A percentile compares a stretch with the other conserved stretches of the same genome.
Evolutionary conservation across 2,888 invertebrate species (phyloP).

Genomic region (Agrilus cyanescens): DNA sequence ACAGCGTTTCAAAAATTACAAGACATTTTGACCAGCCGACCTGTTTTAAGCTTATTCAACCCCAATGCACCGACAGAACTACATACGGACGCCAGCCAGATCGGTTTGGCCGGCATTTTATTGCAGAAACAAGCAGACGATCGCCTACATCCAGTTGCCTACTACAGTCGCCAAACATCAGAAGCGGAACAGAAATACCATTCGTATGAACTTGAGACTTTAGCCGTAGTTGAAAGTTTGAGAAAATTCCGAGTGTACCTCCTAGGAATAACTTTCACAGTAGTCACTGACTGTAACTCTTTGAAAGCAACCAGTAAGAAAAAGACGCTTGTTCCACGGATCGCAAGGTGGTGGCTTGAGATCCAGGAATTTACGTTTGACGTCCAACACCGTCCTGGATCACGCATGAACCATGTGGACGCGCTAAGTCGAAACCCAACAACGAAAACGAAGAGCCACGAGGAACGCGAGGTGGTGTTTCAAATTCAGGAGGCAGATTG

Average conservation of each 20-base stretch:
- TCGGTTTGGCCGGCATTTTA: conserved; percentile 21
- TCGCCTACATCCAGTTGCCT: conserved; percentile 21
- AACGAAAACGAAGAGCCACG: conserved; percentile 10
- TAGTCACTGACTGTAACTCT: conserved; percentile 20
- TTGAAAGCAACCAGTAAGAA: conserved; percentile 3
- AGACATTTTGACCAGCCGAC: conserved; percentile 7
- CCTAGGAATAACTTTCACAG: conserved; percentile 20
- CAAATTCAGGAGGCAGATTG: too few species aligned
- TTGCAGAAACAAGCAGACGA: conserved; percentile 18
- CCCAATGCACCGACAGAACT: conserved; percentile 18
- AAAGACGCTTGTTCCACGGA: not conserved
- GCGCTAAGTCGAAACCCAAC: conserved; percentile 19
- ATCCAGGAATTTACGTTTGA: conserved; percentile 18
- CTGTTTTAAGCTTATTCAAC: conserved; percentile 15
- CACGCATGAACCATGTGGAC: conserved; percentile 23
- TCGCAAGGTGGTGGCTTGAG: conserved; percentile 2
- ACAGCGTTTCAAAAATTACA: conserved; percentile 12
- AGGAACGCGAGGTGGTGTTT: conserved; percentile 14
- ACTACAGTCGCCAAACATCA: conserved; percentile 24
- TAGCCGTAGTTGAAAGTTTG: conserved; percentile 26
- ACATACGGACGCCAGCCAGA: conserved; percentile 21
- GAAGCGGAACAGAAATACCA: conserved; percentile 24
- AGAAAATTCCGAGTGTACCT: conserved; percentile 26
- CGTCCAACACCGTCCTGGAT: conserved; percentile 16
- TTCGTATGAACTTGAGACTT: too few species aligned